Conservation (phyloP, 2,113 vertebrate species). For the Cyprichromis sp. region DNA sequence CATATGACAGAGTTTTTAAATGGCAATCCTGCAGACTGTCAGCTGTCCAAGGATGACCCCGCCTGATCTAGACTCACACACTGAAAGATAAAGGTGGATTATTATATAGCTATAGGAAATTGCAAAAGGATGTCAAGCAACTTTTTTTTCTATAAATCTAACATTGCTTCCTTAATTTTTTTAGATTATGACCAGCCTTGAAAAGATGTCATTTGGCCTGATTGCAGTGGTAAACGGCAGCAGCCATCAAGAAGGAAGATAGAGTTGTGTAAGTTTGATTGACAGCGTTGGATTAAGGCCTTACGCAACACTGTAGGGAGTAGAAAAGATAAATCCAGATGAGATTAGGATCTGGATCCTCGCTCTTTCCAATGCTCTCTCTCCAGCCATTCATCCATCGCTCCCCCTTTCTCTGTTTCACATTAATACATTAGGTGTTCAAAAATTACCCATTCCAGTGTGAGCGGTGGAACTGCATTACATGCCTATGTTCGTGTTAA, state of each 20-base stretch:
- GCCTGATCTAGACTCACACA: background rate
- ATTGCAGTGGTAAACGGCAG: background rate
- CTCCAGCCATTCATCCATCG: conserved; percentile 18
- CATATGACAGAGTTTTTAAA: background rate
- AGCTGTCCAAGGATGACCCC: background rate
- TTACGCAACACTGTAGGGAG: conserved; percentile 62
- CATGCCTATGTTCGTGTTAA: background rate
- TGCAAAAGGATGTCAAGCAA: background rate
- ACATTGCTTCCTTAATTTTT: background rate
- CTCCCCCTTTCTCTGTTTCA: background rate
- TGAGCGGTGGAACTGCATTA: background rate
- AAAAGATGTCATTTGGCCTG: background rate
- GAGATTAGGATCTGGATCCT: conserved; percentile 61
- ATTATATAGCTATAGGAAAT: background rate
- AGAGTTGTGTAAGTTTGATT: conserved; percentile 44
- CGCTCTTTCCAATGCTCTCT: conserved; percentile 9
- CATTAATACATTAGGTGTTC: background rate
- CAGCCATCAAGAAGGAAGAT: background rate
- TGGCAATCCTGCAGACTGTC: background rate
- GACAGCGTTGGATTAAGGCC: conserved; percentile 55
- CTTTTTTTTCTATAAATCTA: background rate
- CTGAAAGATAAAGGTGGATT: background rate
- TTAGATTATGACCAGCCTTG: background rate
- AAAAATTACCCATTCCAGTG: background rate
- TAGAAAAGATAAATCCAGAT: conserved; percentile 58